Evolutionary conservation across 2,888 invertebrate genomes (phyloP).

Genomic region (Patella depressa): DNA sequence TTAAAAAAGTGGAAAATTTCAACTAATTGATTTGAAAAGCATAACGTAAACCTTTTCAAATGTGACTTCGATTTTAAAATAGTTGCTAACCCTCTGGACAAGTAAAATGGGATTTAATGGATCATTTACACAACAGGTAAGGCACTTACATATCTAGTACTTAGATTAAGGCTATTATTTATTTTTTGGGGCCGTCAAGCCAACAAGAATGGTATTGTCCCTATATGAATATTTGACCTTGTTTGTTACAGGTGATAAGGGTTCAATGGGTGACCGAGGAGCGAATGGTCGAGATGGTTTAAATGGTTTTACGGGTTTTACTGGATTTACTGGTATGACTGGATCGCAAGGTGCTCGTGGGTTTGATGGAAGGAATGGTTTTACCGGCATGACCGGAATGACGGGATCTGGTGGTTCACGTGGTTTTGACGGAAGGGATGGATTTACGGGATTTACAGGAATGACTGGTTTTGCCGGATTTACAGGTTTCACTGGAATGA

Average conservation of each 20-base stretch:
- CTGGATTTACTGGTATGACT: constrained; percentile 16
- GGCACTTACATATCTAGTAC: no score
- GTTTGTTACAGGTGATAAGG: background rate
- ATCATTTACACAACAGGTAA: no score
- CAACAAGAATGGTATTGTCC: no score
- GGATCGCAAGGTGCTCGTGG: background rate
- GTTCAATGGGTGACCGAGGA: constrained; percentile 1
- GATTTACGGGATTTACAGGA: constrained; percentile 8
- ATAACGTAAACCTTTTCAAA: no score
- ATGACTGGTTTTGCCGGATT: constrained; percentile 4
- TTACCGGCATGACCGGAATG: constrained; percentile 3
- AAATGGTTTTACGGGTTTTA: constrained; percentile 10
- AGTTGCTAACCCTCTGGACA: no score
- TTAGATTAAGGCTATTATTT: no score
- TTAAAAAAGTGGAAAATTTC: no score
- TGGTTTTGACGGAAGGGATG: background rate
- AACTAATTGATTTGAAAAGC: no score
- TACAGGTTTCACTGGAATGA: constrained; percentile 17
- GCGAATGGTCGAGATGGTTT: background rate
- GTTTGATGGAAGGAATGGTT: background rate
- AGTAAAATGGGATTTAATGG: no score
- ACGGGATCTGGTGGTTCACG: constrained; percentile 8
- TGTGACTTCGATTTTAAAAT: no score
- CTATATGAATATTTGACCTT: no score
- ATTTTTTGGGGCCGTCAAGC: no score